These are phyloP conservation scores for Hecatera dysodea DNA, from an alignment of 2,888 invertebrate genomes.

Conservation along the genomic window DNA sequence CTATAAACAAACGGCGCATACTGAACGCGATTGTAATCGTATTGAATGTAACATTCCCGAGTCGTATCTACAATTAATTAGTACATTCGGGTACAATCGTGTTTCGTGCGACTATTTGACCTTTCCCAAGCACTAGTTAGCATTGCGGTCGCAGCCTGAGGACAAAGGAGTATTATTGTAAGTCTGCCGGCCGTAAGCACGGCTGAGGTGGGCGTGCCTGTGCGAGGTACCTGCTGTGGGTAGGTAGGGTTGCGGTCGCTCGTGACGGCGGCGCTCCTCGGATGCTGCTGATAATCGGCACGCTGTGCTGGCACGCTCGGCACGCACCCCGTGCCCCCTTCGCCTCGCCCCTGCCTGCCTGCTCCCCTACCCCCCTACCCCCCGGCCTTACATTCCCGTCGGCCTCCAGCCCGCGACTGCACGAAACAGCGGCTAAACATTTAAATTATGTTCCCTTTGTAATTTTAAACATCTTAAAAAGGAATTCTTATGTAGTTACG, in stretches of 20 bases:
- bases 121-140: slow-evolving; percentile 57
- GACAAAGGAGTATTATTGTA: slow-evolving; percentile 55
- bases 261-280: slow-evolving; percentile 50
- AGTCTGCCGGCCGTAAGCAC: slow-evolving; percentile 28
- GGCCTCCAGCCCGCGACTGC: slow-evolving; percentile 40
- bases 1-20: slow-evolving; percentile 25
- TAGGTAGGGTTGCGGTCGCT: slow-evolving; percentile 43
- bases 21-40: slow-evolving; percentile 38
- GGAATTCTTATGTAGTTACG: slow-evolving; percentile 55
- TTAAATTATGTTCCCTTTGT: slow-evolving; percentile 64
- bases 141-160: slow-evolving; percentile 53
- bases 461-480: slow-evolving; percentile 66
- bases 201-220: slow-evolving; percentile 24
- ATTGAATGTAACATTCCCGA: slow-evolving; percentile 45
- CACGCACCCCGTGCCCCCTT: slow-evolving; percentile 48
- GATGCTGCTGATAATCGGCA: slow-evolving; percentile 59
- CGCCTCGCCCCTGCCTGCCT: background rate
- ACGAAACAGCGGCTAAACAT: slow-evolving; percentile 62
- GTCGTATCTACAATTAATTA: slow-evolving; percentile 55
- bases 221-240: slow-evolving; percentile 11
- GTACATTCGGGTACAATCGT: slow-evolving; percentile 51
- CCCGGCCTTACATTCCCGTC: slow-evolving; percentile 56
- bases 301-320: slow-evolving; percentile 59
- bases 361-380: background rate
- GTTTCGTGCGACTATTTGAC: slow-evolving; percentile 59